Evolutionary conservation across 2,113 vertebrate species (phyloP).

Genomic region (Mellivora capensis): DNA sequence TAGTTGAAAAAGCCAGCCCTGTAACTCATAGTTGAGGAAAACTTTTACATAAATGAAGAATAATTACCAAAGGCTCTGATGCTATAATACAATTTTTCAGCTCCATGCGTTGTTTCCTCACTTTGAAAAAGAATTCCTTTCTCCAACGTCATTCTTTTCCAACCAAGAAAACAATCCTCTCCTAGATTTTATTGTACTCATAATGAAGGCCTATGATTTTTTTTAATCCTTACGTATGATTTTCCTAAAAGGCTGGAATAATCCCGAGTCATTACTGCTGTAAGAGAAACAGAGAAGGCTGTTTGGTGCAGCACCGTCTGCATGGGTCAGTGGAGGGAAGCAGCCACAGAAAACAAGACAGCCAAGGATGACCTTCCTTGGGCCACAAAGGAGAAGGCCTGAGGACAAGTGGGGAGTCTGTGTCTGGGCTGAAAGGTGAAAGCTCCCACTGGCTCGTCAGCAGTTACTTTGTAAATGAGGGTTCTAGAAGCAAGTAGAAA

Average conservation of each 20-base stretch:
- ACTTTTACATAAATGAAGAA: slow-evolving; percentile 58
- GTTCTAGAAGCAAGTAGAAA: background rate
- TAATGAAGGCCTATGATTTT: background rate
- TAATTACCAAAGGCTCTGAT: slow-evolving; percentile 32
- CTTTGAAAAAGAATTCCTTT: background rate
- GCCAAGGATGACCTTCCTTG: background rate
- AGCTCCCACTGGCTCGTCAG: background rate
- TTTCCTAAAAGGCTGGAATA: background rate
- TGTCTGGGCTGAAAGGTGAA: fast-evolving
- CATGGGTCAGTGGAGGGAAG: fast-evolving
- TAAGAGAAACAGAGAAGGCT: background rate
- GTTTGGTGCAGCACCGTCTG: fast-evolving
- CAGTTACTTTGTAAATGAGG: background rate
- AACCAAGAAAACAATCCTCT: slow-evolving; percentile 15
- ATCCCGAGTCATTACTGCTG: background rate
- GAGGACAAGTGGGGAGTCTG: background rate
- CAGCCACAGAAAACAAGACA: background rate
- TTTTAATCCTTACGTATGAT: background rate
- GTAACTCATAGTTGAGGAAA: slow-evolving; percentile 35
- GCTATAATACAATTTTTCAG: slow-evolving; percentile 21
- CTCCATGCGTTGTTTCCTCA: background rate
- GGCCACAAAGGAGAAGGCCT: background rate
- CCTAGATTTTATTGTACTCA: background rate
- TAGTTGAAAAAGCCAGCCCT: slow-evolving; percentile 55
- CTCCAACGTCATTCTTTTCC: background rate